Base-by-base conservation (phyloP, 1,140 invertebrate genomes). In the Drosophila mojavensis region DNA sequence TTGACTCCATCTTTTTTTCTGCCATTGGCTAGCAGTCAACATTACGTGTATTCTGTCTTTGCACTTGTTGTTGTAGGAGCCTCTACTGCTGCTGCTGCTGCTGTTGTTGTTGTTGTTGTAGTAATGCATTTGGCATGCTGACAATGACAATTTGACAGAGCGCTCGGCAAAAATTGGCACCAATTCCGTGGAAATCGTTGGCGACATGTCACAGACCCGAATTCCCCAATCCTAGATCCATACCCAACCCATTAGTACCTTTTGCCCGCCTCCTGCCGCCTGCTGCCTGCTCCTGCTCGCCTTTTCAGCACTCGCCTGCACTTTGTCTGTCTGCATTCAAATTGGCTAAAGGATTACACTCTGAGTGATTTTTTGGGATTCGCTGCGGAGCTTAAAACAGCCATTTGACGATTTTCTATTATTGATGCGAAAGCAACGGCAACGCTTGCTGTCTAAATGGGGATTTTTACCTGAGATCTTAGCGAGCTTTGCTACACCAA, bases 101-200 rank as follows among this genome's bases (percentile, higher is more conserved):
- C 11, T 17, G n/a, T 17, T 45, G 43, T 47, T 58, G 60, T 26
- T 63, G 62, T 26, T 36, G 67, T 79, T 86, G 83, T 55, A 83
- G 83, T 71, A 86, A 89, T 88, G 88, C 82, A 90, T 91, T 91
- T 91, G 90, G 90, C 90, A 91, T 76, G 69, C 75, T 91, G 90
- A 91, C 90, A 91, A 91, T 91, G 90, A 85, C 90, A 91, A 91
- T 91, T 90, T 91, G 90, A 91, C 90, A 91, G 78, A 83, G 72
- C 81, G 85, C 67, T 81, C 83, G 89, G 85, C 78, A 90, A 89
- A 90, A 90, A 90, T 90, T 90, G 85, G 85, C 85, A 90, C 78
- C 86, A 90, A 90, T 90, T 90, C 79, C 80, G 65, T 83, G 69
- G 76, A 74, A 86, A 86, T 71, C 83, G 83, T 67, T 83, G 79